phyloP scores from a whole-genome alignment of 2,113 vertebrate species.

The Grammomys surdaster region DNA sequence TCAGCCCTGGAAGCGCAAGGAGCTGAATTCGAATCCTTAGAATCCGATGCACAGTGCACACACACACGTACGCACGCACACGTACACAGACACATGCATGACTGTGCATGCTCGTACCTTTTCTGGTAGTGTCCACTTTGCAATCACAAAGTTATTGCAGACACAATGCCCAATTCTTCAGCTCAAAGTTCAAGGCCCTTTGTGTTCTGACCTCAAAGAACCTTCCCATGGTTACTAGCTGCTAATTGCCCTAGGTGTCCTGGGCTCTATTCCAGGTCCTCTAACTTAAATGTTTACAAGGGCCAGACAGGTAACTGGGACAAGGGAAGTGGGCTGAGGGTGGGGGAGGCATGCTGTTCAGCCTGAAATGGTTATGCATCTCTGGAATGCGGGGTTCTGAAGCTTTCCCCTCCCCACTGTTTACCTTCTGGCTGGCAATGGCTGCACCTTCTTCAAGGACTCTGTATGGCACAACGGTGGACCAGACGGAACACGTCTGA shows the following conservation, averaged over 20 bases:
- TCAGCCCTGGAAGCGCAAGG: neutral
- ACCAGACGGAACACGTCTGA: constrained; percentile 73
- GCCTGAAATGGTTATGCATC: constrained; percentile 68
- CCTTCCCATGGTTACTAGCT: constrained; percentile 19
- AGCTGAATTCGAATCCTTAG: neutral
- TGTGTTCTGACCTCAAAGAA: constrained; percentile 41
- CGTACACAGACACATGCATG: fast-evolving
- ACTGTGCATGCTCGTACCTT: fast-evolving
- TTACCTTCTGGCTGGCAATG: constrained; percentile 73
- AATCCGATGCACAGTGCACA: neutral
- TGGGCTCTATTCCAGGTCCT: constrained; percentile 65
- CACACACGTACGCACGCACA: no score
- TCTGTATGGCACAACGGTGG: constrained; percentile 5
- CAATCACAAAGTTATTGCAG: neutral
- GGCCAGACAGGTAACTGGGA: constrained; percentile 71
- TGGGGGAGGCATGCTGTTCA: neutral
- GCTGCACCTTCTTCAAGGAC: constrained; percentile 67
- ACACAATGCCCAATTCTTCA: neutral
- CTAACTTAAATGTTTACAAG: constrained; percentile 54
- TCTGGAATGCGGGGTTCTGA: constrained; percentile 76
- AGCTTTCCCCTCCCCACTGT: constrained; percentile 53
- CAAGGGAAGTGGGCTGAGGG: constrained; percentile 41
- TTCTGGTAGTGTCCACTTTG: neutral
- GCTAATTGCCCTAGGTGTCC: neutral
- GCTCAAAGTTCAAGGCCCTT: constrained; percentile 24